Evolutionary conservation across 2,888 invertebrate species (phyloP), one percentile per base, ranked within the genome.

Genomic region (Coecobrya sp.): DNA sequence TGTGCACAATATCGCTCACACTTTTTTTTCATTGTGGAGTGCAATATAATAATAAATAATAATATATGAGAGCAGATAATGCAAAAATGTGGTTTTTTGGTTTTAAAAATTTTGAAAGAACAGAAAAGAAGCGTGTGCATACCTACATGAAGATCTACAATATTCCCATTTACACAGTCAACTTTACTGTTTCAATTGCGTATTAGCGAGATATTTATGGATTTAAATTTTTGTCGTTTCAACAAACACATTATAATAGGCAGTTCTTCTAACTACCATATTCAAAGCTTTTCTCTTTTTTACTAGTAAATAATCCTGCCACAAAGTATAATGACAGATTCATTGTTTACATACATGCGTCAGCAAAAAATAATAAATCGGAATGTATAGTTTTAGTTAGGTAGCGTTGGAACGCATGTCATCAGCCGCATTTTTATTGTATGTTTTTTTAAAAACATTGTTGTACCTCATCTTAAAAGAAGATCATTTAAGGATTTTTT

Each of bases 71-170:
- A 81, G 10, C 52, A 42, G 1, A 0, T 62, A 59, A 76, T 49
- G 36, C 42, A 68, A 85, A 90, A 52, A 27, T 90, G 90, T 49
- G 90, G 90, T 90, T 86, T 90, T 86, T 59, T 11, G 49, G 62
- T 45, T 62, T 65, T 27, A 49, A 52, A 65, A 11, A 45, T 36
- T 45, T 1, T 22, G 27, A 52, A 13, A 70, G 49, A 62, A 88
- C 30, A 65, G 79, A 79, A 87, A 62, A 76, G 62, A 79, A 76
- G 30, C n/a, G 30, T 8, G 19, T 10, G 45, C 27, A 13, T 5
- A n/a, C n/a, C n/a, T n/a, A n/a, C n/a, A 76, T 11, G 70, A 70
- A 19, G 36, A 36, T 10, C n/a, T n/a, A 76, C 30, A 68, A 30
- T 68, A 59, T n/a, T 8, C 8, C 25, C 30, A 27, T 19, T 36